Percentiles rank a stretch among this genome's conserved stretches.
Conservation (phyloP, 2,113 vertebrate genomes). For the Scomber scombrus region DNA sequence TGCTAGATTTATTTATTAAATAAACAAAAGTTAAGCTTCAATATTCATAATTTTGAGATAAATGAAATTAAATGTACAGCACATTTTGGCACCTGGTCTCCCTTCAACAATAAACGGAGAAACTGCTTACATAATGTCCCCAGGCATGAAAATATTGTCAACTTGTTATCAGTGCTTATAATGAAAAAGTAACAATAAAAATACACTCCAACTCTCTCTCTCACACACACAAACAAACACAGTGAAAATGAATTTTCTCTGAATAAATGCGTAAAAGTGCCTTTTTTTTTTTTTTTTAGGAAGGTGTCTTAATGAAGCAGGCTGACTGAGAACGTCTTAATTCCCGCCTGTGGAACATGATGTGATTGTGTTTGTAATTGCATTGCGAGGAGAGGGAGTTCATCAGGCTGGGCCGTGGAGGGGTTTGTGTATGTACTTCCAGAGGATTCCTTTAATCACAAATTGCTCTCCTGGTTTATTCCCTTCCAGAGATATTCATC, state of each 20-base stretch:
- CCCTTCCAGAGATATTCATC: conserved; percentile 80
- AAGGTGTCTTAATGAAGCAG: conserved; percentile 72
- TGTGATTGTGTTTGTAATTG: conserved; percentile 79
- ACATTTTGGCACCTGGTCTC: conserved; percentile 21
- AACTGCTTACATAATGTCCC: conserved; percentile 30
- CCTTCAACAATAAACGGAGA: conserved; percentile 47
- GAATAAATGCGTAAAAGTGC: conserved; percentile 57
- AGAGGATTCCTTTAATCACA: conserved; percentile 82
- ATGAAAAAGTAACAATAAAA: conserved; percentile 36
- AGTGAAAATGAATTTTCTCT: conserved; percentile 39
- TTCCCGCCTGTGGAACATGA: conserved; percentile 64
- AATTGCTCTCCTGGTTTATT: conserved; percentile 76
- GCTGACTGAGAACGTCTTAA: conserved; percentile 71
- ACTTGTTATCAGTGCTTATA: conserved; percentile 40
- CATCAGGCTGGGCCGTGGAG: conserved; percentile 57
- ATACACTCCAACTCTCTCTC: neutral
- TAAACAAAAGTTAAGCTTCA: conserved; percentile 12
- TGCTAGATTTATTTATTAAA: conserved; percentile 26
- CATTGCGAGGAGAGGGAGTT: conserved; percentile 57
- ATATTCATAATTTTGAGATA: conserved; percentile 27
- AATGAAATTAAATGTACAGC: conserved; percentile 19
- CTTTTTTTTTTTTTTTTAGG: conserved; percentile 51
- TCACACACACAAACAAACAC: neutral
- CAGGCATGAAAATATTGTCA: conserved; percentile 24
- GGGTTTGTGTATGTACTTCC: conserved; percentile 59